Evolutionary conservation across 37 sponge, comb jelly and placozoan genomes (phyloP), one percentile per base, ranked within the genome.

Genomic region (Beroe ovata): DNA sequence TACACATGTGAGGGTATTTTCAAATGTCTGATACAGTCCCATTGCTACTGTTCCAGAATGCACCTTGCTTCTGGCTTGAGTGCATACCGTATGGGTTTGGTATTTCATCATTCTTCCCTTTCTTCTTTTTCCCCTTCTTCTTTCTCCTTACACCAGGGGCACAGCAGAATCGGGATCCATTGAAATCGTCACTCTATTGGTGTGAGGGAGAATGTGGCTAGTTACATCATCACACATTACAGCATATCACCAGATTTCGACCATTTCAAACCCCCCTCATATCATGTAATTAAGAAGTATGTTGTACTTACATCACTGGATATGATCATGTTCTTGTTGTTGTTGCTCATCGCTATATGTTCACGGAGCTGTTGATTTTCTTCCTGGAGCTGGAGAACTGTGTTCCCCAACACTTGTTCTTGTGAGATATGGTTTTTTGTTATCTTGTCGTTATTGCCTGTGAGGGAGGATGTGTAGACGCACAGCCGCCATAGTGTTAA

Each of bases 131-230:
- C 19, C 41, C 41, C 47, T 77, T 77, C 38, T 77, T 77, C 84
- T 77, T 77, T 40, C 11, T 39, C 22, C 54, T 38, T 8, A 77
- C 84, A 21, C 84, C 54, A 4, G 84, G 84, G 4, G 84, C 84
- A 40, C 84, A 77, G 47, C 84, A 77, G 28, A 77, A 77, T 21
- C 84, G 54, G 21, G 84, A 77, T 14, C 21, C 22, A 77, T 77
- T 77, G 47, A 77, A 77, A n/a, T 77, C 28, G 84, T 77, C 84
- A 29, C 84, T 77, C 84, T 77, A 54, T n/a, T n/a, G n/a, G n/a
- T n/a, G n/a, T n/a, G n/a, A n/a, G n/a, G n/a, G n/a, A n/a, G n/a
- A n/a, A n/a, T n/a, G n/a, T n/a, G n/a, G n/a, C n/a, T n/a, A n/a
- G n/a, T n/a, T n/a, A n/a, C n/a, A n/a, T n/a, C n/a, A n/a, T n/a